Percentiles rank a stretch among this genome's conserved stretches.
Evolutionary conservation across 2,797 vertebrate genomes (phyloP).

Genomic region (Hozukius guyotensis): DNA sequence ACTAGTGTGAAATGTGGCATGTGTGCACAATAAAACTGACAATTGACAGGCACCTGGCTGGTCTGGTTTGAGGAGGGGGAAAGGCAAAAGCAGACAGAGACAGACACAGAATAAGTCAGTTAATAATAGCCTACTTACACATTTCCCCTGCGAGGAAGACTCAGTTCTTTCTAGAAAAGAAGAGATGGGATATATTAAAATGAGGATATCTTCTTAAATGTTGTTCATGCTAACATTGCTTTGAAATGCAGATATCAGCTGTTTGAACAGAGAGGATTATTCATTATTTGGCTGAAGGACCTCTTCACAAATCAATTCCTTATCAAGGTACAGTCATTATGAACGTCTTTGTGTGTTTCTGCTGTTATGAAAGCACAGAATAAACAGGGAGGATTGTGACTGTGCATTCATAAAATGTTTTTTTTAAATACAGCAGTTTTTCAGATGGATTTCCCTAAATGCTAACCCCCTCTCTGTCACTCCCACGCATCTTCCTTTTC

Average conservation of each 20-base stretch:
- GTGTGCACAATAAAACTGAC: conserved; percentile 12
- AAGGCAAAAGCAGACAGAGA: neutral
- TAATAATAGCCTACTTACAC: conserved; percentile 72
- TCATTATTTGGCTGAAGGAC: neutral
- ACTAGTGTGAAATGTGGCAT: neutral
- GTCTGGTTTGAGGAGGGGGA: conserved; percentile 23
- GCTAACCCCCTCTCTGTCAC: neutral
- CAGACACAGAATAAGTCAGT: neutral
- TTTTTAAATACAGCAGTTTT: neutral
- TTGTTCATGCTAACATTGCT: neutral
- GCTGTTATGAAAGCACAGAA: neutral
- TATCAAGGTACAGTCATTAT: neutral
- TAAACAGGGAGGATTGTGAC: neutral
- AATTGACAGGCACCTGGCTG: conserved; percentile 35
- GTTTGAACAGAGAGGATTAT: neutral
- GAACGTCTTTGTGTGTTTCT: neutral
- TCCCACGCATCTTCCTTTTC: conserved; percentile 4
- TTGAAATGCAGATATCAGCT: conserved; percentile 6
- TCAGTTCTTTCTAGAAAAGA: conserved; percentile 81
- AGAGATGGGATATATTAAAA: conserved; percentile 21
- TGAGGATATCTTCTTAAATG: neutral
- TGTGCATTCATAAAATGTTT: neutral
- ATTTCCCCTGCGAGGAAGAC: conserved; percentile 83
- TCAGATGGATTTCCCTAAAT: neutral
- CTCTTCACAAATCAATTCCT: neutral